Percentiles rank a stretch among this genome's conserved stretches.
Conservation (phyloP, 2,797 vertebrate genomes). For the Otus scops region DNA sequence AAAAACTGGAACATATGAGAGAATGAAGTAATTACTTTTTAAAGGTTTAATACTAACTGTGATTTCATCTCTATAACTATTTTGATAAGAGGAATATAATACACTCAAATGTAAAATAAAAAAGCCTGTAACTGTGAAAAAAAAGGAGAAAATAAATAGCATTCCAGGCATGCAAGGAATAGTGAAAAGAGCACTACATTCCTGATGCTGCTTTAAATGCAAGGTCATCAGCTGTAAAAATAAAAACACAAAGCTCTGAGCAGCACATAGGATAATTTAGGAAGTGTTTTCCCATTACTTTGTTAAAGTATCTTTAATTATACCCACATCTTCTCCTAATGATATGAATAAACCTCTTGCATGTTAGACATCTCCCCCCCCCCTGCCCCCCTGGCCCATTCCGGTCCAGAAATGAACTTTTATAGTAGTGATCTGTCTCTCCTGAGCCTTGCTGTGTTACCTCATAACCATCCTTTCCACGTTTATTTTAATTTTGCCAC, state of each 20-base stretch:
- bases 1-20: background rate
- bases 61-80: background rate
- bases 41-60: background rate
- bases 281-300: background rate
- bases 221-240: background rate
- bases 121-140: background rate
- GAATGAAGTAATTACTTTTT: background rate
- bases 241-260: background rate
- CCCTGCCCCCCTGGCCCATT: too few species aligned
- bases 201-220: background rate
- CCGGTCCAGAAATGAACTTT: background rate
- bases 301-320: background rate
- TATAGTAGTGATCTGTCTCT: background rate
- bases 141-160: background rate
- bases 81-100: background rate
- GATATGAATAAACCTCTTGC: background rate
- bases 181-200: background rate
- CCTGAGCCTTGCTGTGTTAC: background rate
- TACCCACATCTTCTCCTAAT: background rate
- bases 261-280: background rate
- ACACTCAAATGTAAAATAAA: background rate
- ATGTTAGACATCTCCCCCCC: background rate
- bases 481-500: background rate
- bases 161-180: background rate
- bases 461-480: background rate